Evolutionary conservation across 2,113 vertebrate species (phyloP), one percentile per base, ranked within the genome.

Genomic region (Penelope pileata): DNA sequence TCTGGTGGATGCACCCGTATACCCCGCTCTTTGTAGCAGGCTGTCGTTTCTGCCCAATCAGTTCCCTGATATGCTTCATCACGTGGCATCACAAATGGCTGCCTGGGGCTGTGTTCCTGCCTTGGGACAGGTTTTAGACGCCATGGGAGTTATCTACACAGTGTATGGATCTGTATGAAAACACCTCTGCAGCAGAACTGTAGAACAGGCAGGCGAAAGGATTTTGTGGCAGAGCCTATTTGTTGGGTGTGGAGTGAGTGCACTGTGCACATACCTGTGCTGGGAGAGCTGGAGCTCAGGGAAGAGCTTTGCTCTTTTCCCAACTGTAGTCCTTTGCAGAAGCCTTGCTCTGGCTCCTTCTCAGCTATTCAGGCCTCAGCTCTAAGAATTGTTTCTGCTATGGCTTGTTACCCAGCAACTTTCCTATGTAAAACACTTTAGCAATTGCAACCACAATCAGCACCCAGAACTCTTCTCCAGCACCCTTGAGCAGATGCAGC

Each of bases 241-340:
- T 56, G 32, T 29, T 53, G 32, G 15, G 40, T 75, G 23, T 15
- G 16, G 10, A 64, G 21, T 10, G 12, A 2, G 2, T 4, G 12
- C 2, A 12, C 16, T 2, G 4, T 0, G 2, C 12, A n/a, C n/a
- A 30, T 22, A 16, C 23, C 67, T 66, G 34, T 16, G 42, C 26
- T 86, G 56, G 27, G n/a, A 62, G 13, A 82, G 19, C 5, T 43
- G 23, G 51, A 68, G 7, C 3, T 16, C 22, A 42, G 73, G 40
- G 30, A 62, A 8, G 34, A 1, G 2, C 21, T 3, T 1, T 0
- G 0, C 2, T 56, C 34, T 34, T 66, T 53, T 54, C 36, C 27
- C 27, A 59, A 2, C 4, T 26, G 10, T 1, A 42, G 8, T 69
- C 18, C 16, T 85, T 60, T 90, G 48, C 40, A 80, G 50, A 30